phyloP scores from a whole-genome alignment of 2,888 invertebrate genomes.

The Callinectes sapidus region DNA sequence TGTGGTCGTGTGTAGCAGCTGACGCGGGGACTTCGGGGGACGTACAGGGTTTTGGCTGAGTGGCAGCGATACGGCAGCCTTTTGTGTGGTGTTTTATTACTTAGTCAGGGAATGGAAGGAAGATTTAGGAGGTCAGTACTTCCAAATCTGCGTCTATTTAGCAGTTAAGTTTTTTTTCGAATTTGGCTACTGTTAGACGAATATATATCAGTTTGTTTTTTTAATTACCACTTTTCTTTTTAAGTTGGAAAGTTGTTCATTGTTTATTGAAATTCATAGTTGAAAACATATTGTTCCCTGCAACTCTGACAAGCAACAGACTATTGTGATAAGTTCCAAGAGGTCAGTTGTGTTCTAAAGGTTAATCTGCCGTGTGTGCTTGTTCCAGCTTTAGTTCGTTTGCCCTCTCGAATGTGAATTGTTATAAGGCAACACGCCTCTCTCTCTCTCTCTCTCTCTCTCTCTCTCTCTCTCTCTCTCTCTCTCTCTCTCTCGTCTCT shows the following conservation, averaged over 20 bases:
- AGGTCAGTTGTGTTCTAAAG: too few species aligned
- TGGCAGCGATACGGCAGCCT: not conserved
- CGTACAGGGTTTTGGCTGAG: not conserved
- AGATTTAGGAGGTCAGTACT: not conserved
- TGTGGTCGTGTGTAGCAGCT: not conserved
- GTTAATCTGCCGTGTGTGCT: not conserved
- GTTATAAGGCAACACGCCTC: not conserved
- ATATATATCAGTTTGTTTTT: too few species aligned
- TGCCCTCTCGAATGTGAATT: not conserved
- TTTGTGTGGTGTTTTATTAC: not conserved
- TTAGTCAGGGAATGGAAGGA: not conserved
- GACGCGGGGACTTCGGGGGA: not conserved
- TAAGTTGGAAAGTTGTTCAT: too few species aligned
- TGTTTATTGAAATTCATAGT: too few species aligned
- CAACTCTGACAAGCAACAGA: too few species aligned
- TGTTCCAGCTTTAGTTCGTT: not conserved
- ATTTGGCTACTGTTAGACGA: too few species aligned
- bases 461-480: not conserved
- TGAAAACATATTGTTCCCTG: too few species aligned
- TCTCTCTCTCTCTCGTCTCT: too few species aligned
- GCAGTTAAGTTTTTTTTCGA: not conserved
- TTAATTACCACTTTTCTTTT: too few species aligned
- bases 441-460: not conserved
- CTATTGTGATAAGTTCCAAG: too few species aligned
- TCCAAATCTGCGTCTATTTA: not conserved